These are phyloP conservation scores for Nothocercus julius DNA, from an alignment of 2,113 vertebrate species.

Conservation along the genomic window DNA sequence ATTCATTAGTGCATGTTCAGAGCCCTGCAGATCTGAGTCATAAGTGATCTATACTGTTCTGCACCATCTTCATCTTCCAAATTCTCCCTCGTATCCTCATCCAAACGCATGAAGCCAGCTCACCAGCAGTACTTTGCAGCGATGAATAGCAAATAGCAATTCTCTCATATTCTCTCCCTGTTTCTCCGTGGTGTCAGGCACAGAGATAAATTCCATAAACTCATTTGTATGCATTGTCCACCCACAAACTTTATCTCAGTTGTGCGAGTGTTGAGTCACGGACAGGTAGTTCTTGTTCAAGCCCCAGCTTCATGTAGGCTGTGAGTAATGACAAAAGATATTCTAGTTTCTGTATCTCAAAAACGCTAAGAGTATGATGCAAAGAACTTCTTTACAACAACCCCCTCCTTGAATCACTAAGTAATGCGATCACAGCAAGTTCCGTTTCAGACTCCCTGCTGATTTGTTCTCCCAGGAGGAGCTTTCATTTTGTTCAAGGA, in stretches of 20 bases:
- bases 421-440: background rate
- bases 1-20: background rate
- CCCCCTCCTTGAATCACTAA: background rate
- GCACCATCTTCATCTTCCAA: background rate
- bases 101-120: conserved; percentile 6
- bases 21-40: conserved; percentile 45
- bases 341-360: conserved; percentile 4
- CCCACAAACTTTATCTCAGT: conserved; percentile 62
- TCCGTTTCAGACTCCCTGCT: background rate
- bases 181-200: background rate
- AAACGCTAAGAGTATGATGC: background rate
- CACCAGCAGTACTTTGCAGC: background rate
- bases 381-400: background rate
- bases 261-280: conserved; percentile 56
- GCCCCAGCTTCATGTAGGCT: background rate
- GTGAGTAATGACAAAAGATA: conserved; percentile 18
- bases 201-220: background rate
- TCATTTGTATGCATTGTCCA: conserved; percentile 63
- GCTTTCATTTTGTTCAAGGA: background rate
- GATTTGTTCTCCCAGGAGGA: background rate
- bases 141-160: conserved; percentile 13
- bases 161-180: background rate
- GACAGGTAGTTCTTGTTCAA: conserved; percentile 65
- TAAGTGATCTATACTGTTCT: background rate
- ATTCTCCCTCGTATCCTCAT: background rate